Base-by-base conservation (phyloP, 2,888 invertebrate genomes). In the Oscheius sp. region DNA sequence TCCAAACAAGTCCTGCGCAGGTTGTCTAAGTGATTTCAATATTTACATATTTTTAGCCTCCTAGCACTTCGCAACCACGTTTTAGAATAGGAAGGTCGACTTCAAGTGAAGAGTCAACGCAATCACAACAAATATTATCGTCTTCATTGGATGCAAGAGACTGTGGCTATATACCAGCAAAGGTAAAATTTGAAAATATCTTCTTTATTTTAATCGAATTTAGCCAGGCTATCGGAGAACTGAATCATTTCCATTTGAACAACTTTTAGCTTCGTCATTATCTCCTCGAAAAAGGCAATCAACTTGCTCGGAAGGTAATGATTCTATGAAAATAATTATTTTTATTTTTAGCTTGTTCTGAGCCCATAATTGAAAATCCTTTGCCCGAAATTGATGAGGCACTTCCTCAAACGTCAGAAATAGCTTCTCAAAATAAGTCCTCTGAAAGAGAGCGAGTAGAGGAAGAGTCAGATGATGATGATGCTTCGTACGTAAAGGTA, bases 31-130 rank as follows among this genome's bases (percentile, higher is more conserved):
- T 52, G 6, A 15, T 25, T n/a, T n/a, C n/a, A n/a, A n/a, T 3
- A 17, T 25, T 25, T n/a, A 29, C 5, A 3, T 45, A 20, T 6
- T 37, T 37, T 17, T 10, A 61, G 61, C 17, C 31, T 27, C 42
- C 61, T 20, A 17, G 45, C 4, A 29, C 45, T n/a, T 6, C 15
- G 8, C 20, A 27, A 27, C 42, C 42, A 6, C 42, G 45, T 3
- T 61, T 61, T 61, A 42, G 61, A 8, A 61, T 61, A 25, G 61
- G 45, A 29, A 42, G 61, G 20, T 61, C 61, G 2, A 61, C 25
- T 45, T 61, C 61, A 12, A 61, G 61, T 29, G 61, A 61, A 29
- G 61, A 61, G 45, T 61, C 61, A 27, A 55, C 55, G 4, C 55
- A 55, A 55, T 55, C 55, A n/a, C 6, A 45, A 1, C 61, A 45